Percentiles rank a stretch among this genome's conserved stretches.
Conservation (phyloP, 2,888 invertebrate genomes). For the Spialia ferax region DNA sequence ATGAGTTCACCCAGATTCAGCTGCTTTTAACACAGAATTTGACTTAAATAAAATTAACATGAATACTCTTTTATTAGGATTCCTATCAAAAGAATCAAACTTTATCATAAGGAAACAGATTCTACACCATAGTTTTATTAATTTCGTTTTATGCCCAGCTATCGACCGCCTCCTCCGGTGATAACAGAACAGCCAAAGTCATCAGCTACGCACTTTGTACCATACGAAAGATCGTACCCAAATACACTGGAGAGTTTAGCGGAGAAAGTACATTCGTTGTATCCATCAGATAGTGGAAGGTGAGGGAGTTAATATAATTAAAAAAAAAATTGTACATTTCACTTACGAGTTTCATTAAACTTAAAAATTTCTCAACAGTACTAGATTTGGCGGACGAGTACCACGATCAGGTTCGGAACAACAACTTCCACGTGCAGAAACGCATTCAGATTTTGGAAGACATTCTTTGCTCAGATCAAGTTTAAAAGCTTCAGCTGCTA, state of each 20-base stretch:
- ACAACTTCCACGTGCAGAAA: slow-evolving; percentile 94
- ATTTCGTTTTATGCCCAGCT: slow-evolving; percentile 64
- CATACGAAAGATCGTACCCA: slow-evolving; percentile 94
- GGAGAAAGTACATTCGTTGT: slow-evolving; percentile 97
- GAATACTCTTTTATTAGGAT: no score
- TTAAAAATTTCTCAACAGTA: slow-evolving; percentile 55
- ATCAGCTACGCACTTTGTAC: slow-evolving; percentile 92
- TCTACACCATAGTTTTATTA: slow-evolving; percentile 9
- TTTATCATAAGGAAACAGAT: background rate
- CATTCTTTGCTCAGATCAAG: slow-evolving; percentile 94
- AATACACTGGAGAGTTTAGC: slow-evolving; percentile 96
- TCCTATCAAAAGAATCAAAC: no score
- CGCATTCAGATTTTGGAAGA: slow-evolving; percentile 93
- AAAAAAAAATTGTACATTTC: no score
- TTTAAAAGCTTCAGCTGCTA: slow-evolving; percentile 87
- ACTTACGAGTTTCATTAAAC: slow-evolving; percentile 9
- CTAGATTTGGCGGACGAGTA: slow-evolving; percentile 84
- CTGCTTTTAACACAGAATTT: no score
- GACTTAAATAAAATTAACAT: no score
- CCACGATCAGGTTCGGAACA: slow-evolving; percentile 97
- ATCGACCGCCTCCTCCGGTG: slow-evolving; percentile 95
- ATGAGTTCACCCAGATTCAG: no score
- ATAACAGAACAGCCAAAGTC: slow-evolving; percentile 97
- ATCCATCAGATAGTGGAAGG: slow-evolving; percentile 81
- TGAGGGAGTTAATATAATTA: slow-evolving; percentile 46